These are phyloP conservation scores for Pseudomugil tenellus DNA, from an alignment of 2,797 vertebrate species.

Conservation along the genomic window DNA sequence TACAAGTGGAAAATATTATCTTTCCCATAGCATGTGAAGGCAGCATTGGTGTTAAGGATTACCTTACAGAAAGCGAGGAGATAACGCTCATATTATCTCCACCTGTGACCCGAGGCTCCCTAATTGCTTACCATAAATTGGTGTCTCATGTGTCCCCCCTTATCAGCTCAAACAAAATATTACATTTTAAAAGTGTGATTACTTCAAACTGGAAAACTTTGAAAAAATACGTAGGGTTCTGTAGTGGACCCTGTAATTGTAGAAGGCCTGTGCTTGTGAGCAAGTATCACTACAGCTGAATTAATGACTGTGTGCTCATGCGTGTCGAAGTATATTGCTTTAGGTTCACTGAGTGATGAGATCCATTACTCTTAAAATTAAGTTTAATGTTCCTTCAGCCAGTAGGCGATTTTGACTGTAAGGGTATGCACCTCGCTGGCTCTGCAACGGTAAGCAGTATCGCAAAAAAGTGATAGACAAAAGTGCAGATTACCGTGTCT, in stretches of 20 bases:
- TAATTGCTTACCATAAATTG: conserved; percentile 22
- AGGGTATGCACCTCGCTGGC: conserved; percentile 43
- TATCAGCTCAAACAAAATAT: conserved; percentile 20
- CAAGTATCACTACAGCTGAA: conserved; percentile 70
- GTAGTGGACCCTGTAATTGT: conserved; percentile 52
- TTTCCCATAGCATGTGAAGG: too few relatives aligned
- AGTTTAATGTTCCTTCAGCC: conserved; percentile 81
- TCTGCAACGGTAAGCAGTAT: conserved; percentile 41
- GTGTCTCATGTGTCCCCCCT: neutral
- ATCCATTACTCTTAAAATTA: conserved; percentile 84
- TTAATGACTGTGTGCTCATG: conserved; percentile 72
- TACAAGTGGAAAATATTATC: neutral
- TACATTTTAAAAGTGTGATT: conserved; percentile 24
- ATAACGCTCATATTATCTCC: conserved; percentile 23
- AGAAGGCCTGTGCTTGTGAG: conserved; percentile 65
- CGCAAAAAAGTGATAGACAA: conserved; percentile 8
- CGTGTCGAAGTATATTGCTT: conserved; percentile 71
- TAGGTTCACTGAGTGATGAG: conserved; percentile 83
- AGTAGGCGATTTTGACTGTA: conserved; percentile 76
- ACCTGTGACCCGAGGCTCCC: conserved; percentile 10
- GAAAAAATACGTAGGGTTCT: conserved; percentile 32
- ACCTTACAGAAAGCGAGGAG: conserved; percentile 19
- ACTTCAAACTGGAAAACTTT: conserved; percentile 43
- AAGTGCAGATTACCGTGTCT: neutral
- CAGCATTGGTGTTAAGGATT: conserved; percentile 27